A percentile compares a stretch with the other conserved stretches of the same genome.
Conservation (phyloP, 1,140 invertebrate species). For the Cydia splendana region DNA sequence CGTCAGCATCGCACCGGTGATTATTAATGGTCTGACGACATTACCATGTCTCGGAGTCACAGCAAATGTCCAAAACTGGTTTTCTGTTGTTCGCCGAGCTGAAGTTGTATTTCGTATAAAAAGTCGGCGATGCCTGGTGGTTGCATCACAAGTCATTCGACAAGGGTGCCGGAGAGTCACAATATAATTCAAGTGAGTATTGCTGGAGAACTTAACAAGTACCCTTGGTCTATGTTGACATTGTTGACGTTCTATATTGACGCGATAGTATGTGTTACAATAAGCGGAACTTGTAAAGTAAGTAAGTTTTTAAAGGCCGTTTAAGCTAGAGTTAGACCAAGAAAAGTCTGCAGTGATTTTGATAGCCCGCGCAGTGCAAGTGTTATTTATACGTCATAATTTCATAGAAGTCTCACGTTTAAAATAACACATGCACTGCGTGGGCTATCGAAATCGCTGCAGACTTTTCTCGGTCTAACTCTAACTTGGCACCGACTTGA, state of each 20-base stretch:
- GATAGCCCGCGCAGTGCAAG: too few species aligned
- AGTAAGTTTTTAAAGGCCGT: too few species aligned
- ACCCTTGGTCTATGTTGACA: not conserved
- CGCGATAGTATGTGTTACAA: too few species aligned
- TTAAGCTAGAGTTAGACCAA: too few species aligned
- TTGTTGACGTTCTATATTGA: not conserved
- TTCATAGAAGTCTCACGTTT: too few species aligned
- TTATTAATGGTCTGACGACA: constrained; percentile 23
- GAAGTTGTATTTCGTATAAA: constrained; percentile 51
- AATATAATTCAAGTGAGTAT: constrained; percentile 14
- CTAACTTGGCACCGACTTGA: too few species aligned
- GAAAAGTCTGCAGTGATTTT: too few species aligned
- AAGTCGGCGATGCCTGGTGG: constrained; percentile 41
- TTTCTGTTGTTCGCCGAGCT: constrained; percentile 45
- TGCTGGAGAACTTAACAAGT: not conserved
- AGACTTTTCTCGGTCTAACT: too few species aligned
- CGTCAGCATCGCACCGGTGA: not conserved
- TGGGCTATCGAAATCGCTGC: too few species aligned
- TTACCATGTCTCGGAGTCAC: constrained; percentile 11
- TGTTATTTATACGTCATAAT: too few species aligned
- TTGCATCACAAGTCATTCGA: constrained; percentile 17
- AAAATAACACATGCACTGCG: too few species aligned
- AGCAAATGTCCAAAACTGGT: constrained; percentile 26
- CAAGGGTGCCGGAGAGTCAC: constrained; percentile 14
- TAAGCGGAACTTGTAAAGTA: too few species aligned